Evolutionary conservation across 2,113 vertebrate species (phyloP).

Genomic region (Clarias gariepinus): DNA sequence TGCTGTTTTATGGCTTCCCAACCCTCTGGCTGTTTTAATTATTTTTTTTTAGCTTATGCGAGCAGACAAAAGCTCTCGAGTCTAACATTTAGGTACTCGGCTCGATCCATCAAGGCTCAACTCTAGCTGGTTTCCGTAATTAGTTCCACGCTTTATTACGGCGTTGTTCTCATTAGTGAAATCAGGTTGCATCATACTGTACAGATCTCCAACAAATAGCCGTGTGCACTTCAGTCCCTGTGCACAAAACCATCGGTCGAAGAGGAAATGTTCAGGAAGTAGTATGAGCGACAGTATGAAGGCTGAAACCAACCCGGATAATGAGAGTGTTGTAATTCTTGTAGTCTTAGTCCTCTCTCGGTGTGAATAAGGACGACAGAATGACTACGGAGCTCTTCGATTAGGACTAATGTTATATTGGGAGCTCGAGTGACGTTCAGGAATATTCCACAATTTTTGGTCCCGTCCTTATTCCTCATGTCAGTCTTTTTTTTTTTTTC

Average conservation of each 20-base stretch:
- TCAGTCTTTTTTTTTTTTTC: no score
- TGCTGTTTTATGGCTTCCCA: constrained; percentile 36
- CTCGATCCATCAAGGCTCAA: constrained; percentile 14
- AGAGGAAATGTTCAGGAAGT: background rate
- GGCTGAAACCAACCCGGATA: background rate
- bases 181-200: constrained; percentile 9
- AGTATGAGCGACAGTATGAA: background rate
- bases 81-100: constrained; percentile 18
- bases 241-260: background rate
- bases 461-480: no score
- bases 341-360: background rate
- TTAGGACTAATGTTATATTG: background rate
- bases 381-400: no score
- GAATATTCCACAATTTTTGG: no score
- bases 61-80: constrained; percentile 14
- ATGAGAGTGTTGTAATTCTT: background rate
- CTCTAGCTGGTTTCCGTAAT: constrained; percentile 1
- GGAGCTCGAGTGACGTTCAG: no score
- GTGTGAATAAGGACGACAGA: background rate
- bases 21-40: constrained; percentile 31
- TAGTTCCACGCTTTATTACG: constrained; percentile 10
- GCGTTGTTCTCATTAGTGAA: constrained; percentile 4
- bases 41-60: constrained; percentile 24
- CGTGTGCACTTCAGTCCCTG: background rate
- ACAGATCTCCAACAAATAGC: background rate